Conservation (phyloP, 37 sponge, comb jelly and placozoan genomes). For the Aplysina aerophoba region DNA sequence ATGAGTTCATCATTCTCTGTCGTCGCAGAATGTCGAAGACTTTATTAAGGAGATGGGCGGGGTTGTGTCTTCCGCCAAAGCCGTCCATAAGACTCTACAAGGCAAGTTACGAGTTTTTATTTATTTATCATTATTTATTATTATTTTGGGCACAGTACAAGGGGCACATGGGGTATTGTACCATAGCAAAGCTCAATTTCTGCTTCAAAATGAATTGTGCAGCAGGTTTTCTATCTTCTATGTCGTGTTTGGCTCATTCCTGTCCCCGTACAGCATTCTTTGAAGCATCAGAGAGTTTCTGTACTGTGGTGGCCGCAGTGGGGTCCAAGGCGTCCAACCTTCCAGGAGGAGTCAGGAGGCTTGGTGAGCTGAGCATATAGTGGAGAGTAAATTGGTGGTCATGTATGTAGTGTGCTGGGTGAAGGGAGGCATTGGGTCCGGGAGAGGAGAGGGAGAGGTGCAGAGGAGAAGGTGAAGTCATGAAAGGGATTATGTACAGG, state of each 20-base stretch:
- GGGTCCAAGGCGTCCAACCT: conserved; percentile 61
- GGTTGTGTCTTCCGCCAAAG: conserved; percentile 50
- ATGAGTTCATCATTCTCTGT: neutral
- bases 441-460: too few species aligned
- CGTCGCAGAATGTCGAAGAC: conserved; percentile 60
- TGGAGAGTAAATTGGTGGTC: neutral
- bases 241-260: neutral
- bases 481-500: too few species aligned
- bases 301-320: conserved; percentile 37
- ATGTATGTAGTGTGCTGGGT: too few species aligned
- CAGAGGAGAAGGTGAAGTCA: too few species aligned
- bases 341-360: conserved; percentile 65
- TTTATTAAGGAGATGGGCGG: conserved; percentile 39
- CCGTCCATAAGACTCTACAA: conserved; percentile 60
- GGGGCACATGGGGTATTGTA: too few species aligned
- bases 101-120: conserved; percentile 37
- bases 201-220: too few species aligned
- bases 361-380: conserved; percentile 33
- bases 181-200: too few species aligned
- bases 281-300: conserved; percentile 42
- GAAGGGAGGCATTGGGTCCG: too few species aligned
- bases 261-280: conserved; percentile 34
- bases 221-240: too few species aligned
- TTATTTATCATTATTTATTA: too few species aligned
- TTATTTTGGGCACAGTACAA: too few species aligned